Evolutionary conservation across 2,113 vertebrate genomes (phyloP).

Genomic region (Melanerpes aurifrons): DNA sequence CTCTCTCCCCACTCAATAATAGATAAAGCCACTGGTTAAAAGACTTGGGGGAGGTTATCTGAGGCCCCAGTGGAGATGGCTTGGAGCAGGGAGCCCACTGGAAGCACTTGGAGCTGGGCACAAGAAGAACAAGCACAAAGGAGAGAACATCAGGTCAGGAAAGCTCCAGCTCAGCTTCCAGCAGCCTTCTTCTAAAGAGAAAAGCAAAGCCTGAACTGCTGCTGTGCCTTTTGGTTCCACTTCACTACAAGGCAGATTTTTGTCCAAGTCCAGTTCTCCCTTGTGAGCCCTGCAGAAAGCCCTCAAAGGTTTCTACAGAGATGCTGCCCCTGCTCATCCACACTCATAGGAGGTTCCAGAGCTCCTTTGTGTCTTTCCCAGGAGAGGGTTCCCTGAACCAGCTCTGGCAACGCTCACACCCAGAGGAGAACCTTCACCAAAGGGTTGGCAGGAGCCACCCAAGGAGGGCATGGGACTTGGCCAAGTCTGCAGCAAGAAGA

Average conservation of each 20-base stretch:
- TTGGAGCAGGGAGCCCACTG: not conserved
- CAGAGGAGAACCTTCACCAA: not conserved
- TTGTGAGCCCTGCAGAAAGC: not conserved
- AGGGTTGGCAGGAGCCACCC: not conserved
- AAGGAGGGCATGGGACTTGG: not conserved
- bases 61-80: not conserved
- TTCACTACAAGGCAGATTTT: not conserved
- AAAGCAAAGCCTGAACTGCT: not conserved
- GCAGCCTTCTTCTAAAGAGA: not conserved
- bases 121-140: not conserved
- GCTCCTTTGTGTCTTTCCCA: not conserved
- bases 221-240: not conserved
- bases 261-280: not conserved
- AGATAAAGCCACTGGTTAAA: conserved; percentile 39
- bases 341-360: not conserved
- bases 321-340: not conserved
- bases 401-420: not conserved
- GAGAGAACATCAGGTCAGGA: not conserved
- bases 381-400: not conserved
- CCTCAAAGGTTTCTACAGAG: not conserved
- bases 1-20: conserved; percentile 63
- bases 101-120: not conserved
- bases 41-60: conserved; percentile 44
- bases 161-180: not conserved
- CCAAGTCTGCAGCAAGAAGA: not conserved